Evolutionary conservation across 2,888 invertebrate genomes (phyloP).

Genomic region (Cephus nigrinus): DNA sequence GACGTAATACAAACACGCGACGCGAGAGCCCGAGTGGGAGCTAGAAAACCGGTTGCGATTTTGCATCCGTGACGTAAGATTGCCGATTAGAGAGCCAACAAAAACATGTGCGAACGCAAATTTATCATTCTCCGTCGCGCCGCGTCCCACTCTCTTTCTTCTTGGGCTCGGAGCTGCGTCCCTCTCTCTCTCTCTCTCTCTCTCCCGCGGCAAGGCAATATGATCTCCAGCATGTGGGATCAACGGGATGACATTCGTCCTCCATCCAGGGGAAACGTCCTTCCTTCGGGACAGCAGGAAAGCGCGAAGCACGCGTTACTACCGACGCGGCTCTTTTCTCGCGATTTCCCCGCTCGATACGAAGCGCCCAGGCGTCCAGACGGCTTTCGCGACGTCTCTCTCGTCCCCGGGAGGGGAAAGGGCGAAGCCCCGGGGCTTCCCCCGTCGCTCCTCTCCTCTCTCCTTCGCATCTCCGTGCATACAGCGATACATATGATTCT

Average conservation of each 20-base stretch:
- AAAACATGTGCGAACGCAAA: constrained; percentile 45
- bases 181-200: constrained; percentile 16
- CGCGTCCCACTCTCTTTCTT: constrained; percentile 11
- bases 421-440: too few species aligned
- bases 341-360: not conserved
- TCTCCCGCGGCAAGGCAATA: not conserved
- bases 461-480: too few species aligned
- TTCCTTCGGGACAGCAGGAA: too few species aligned
- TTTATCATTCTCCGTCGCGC: constrained; percentile 37
- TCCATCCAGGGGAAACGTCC: too few species aligned
- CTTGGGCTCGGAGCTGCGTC: not conserved
- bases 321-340: constrained; percentile 4
- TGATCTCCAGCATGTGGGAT: too few species aligned
- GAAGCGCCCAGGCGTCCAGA: constrained; percentile 1
- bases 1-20: constrained; percentile 1
- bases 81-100: constrained; percentile 49
- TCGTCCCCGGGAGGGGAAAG: too few species aligned
- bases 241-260: too few species aligned
- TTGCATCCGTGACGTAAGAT: constrained; percentile 63
- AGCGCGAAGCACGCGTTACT: constrained; percentile 9
- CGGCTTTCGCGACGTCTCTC: constrained; percentile 10
- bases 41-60: constrained; percentile 58
- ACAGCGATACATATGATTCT: too few species aligned
- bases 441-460: too few species aligned
- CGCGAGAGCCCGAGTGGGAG: not conserved